Evolutionary conservation across 2,113 vertebrate species (phyloP).

Genomic region (Emberiza fucata): DNA sequence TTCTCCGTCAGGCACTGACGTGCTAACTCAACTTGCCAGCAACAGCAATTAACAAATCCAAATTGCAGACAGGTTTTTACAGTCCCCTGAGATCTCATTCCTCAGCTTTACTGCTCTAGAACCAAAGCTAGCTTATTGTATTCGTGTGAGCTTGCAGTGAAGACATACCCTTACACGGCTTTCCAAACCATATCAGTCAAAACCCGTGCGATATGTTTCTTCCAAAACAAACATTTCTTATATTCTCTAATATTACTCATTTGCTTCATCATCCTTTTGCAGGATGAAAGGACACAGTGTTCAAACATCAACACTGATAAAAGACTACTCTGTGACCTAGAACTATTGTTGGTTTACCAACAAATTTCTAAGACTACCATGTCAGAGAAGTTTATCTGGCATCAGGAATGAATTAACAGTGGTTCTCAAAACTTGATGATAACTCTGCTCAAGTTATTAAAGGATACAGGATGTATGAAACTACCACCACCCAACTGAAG

Average conservation of each 20-base stretch:
- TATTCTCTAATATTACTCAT: neutral
- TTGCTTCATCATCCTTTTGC: neutral
- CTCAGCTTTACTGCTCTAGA: neutral
- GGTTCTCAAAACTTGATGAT: neutral
- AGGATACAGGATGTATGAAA: neutral
- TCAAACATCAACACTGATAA: neutral
- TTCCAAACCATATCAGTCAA: neutral
- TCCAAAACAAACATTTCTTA: neutral
- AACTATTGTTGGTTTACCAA: neutral
- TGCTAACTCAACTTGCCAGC: neutral
- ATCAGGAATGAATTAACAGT: neutral
- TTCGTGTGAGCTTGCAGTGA: neutral
- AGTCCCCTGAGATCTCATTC: neutral
- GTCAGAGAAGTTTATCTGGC: neutral
- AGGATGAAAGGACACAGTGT: neutral
- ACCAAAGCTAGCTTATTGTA: neutral
- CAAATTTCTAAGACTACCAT: neutral
- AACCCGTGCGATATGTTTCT: neutral
- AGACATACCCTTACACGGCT: neutral
- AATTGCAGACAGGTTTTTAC: neutral
- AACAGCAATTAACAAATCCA: neutral
- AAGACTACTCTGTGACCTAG: neutral
- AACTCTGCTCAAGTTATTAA: neutral
- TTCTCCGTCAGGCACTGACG: neutral
- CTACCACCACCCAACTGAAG: neutral